Evolutionary conservation across 2,797 vertebrate genomes (phyloP), one percentile per base, ranked within the genome.

Genomic region (Halcyon smyrnensis): DNA sequence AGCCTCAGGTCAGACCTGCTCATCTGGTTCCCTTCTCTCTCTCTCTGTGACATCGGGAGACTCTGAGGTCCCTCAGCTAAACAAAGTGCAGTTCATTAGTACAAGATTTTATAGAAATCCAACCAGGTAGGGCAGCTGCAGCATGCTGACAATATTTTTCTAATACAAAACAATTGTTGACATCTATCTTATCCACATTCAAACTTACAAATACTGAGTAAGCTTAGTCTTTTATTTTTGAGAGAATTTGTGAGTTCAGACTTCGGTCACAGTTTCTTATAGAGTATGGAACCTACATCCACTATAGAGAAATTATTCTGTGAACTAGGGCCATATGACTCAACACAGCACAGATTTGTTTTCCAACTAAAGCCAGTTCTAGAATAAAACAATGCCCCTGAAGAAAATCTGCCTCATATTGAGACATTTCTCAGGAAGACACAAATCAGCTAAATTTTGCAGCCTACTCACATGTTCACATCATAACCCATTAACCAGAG

Each of bases 1-100:
- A 90, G 39, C 18, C 18, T 27, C 32, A 43, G n/a, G 15, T 21
- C n/a, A 75, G 57, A 64, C 6, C 8, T 34, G 17, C 9, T 87
- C 12, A 39, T 37, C 53, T 37, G 8, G 12, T 50, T 64, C 15
- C 51, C 19, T 20, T 12, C 12, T n/a, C 8, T 68, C 3, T 71
- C 3, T 71, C 3, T 5, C 24, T 39, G 37, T 10, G 24, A 37
- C 18, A 37, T 0, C 0, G 0, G 28, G 24, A 21, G 16, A 32
- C 24, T 32, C 9, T 27, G 32, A 39, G 25, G 41, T 62, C 12
- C 15, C 18, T 37, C 53, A 75, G 36, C 65, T 71, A 45, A 92
- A 36, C 28, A 56, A 11, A 7, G 12, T 28, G 56, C 13, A 73
- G 32, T 16, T 36, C 30, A 30, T 19, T 10, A 67, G 17, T 7